Evolutionary conservation across 2,888 invertebrate species (phyloP).

Genomic region (Kryphioiulus occultus): DNA sequence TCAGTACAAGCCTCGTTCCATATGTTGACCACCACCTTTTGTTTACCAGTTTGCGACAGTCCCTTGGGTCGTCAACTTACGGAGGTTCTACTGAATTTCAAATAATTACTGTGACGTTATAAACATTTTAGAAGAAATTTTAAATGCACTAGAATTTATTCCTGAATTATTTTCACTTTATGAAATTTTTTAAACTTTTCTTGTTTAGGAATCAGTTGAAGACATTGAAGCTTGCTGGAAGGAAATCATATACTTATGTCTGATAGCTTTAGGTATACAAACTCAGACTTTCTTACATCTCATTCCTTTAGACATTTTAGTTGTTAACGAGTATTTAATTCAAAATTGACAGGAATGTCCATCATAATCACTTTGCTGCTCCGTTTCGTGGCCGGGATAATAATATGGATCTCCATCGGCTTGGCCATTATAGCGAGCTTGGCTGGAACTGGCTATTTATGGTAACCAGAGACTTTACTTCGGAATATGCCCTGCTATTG

Average conservation of each 20-base stretch:
- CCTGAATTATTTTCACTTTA: too few species aligned
- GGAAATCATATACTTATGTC: slow-evolving; percentile 69
- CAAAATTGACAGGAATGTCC: slow-evolving; percentile 61
- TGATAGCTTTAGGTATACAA: slow-evolving; percentile 69
- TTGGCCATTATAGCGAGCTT: slow-evolving; percentile 67
- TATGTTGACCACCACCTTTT: too few species aligned
- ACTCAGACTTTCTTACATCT: background rate
- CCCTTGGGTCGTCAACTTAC: too few species aligned
- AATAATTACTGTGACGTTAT: too few species aligned
- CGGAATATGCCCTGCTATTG: too few species aligned
- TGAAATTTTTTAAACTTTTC: background rate
- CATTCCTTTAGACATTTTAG: background rate
- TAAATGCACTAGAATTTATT: too few species aligned
- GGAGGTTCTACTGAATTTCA: too few species aligned
- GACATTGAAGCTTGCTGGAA: slow-evolving; percentile 70
- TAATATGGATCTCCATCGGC: slow-evolving; percentile 71
- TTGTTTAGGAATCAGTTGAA: slow-evolving; percentile 67
- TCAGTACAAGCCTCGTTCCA: too few species aligned
- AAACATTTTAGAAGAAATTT: too few species aligned
- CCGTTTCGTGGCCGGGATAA: slow-evolving; percentile 68
- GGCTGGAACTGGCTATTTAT: slow-evolving; percentile 69
- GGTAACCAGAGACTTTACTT: too few species aligned
- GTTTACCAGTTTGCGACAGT: too few species aligned
- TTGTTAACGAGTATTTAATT: slow-evolving; percentile 14
- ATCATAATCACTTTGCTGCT: slow-evolving; percentile 67